Base-by-base conservation (phyloP, 2,113 vertebrate species). In the Tachysurus vachellii region DNA sequence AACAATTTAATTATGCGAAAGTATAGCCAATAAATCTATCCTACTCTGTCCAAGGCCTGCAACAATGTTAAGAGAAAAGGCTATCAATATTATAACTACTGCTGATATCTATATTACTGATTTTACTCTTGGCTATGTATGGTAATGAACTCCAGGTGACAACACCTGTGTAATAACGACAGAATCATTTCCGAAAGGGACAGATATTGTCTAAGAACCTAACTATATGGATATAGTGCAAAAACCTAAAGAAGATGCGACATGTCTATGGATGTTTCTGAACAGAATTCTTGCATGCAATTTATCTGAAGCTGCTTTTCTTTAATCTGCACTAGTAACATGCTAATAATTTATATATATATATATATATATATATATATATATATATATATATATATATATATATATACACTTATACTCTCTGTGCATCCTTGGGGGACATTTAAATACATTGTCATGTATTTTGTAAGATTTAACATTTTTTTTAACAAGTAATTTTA, bases 1-100 rank as follows among this genome's bases (percentile, higher is more conserved):
- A 71, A 82, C 53, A 85, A 90, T 71, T 82, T 79, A 80, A 85
- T 88, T 88, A 88, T 42, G 17, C 53, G 44, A 82, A 84, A 66
- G 82, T 84, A 84, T 61, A n/a, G 64, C 36, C 82, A 82, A 90
- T 57, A 89, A 75, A 80, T 62, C 3, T 75, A 77, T 73, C 23
- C 47, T 21, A 21, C 70, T 42, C 47, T 4, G 53, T 64, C 56
- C 21, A 11, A 54, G 76, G 31, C 28, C 31, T 84, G 31, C 54
- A 57, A 61, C 19, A 79, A 53, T 28, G 36, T 53, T 23, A 28
- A 44, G 36, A 26, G 21, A 75, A 76, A 77, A 21, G 5, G 6
- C 54, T 11, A 12, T 16, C 13, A 13, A 21, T 82, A 83, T 9
- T 68, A 54, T 3, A 10, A 56, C 2, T 57, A 57, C 11, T 42